Base-by-base conservation (phyloP, 2,888 invertebrate species). In the Lasius platythorax region DNA sequence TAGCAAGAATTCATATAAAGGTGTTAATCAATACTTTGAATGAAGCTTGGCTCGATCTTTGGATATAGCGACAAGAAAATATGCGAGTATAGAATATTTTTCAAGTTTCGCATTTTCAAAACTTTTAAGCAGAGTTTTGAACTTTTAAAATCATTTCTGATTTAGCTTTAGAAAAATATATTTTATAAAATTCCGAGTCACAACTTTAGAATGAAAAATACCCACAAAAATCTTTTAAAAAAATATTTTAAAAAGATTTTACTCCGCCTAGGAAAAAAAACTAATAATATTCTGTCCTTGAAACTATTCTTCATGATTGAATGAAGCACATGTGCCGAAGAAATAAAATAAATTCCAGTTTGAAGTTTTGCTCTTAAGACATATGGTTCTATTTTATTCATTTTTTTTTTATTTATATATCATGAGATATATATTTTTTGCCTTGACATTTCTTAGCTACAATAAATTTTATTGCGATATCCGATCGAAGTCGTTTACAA, bases 1-100 rank as follows among this genome's bases (percentile, higher is more conserved):
- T 67, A 78, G 76, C 40, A 30, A 40, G 56, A 56, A 78, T 68
- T 78, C 30, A 43, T 43, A 58, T 18, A 5, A 23, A 78, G 58
- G 18, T 58, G 43, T 53, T 78, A 70, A 68, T 78, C 11, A 30
- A n/a, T 15, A 37, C 5, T 28, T 11, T 9, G 33, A 43, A 40
- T 8, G 9, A 6, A 68, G 18, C 1, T 66, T 0, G 33, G 6
- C 11, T 11, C 23, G 46, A 50, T 76, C 15, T 66, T 76, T 50
- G 37, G 1, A 66, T 50, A 64, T 3, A 8, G 18, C 18, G 18
- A 64, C 9, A 46, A 23, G 12, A 12, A 67, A 58, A 68, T n/a
- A 11, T 15, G 6, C 2, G 12, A 68, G 15, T 18, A 11, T n/a
- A 37, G 3, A n/a, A 23, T 53, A 40, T 28, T 30, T 66, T 23